Base-by-base conservation (phyloP, 2,888 invertebrate species). In the Amphipoea lucens region DNA sequence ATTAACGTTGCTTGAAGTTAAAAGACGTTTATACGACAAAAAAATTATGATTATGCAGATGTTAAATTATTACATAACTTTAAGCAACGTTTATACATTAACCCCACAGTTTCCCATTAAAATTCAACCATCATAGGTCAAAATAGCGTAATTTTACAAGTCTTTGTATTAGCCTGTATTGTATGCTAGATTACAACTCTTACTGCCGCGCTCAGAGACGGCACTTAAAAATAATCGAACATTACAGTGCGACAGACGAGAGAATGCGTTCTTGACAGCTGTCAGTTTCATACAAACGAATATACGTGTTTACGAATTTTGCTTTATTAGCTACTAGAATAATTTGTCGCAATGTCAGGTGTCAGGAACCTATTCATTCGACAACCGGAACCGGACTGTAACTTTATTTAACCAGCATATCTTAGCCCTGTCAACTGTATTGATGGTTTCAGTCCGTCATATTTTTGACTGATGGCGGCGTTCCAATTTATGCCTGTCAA, bases 121-220 rank as follows among this genome's bases (percentile, higher is more conserved):
- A 60, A 67, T 62, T 45, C 76, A 76, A 71, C 12, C 54, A 54
- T 81, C 54, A 40, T 81, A 71, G 36, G 40, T 65, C 36, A 29
- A 60, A 66, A 73, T 76, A 81, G 57, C 57, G 7, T 65, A 70
- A 76, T 75, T 66, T 68, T 70, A 63, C 42, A 74, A 42, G 65
- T 81, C 48, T 74, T 73, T 76, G 63, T 81, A 76, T 76, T 83
- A 83, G 81, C 87, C 88, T 79, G 79, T 88, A 78, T 81, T 76
- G 69, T 78, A 71, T 69, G 71, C 60, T 74, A 85, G 80, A 60
- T 77, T 62, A 20, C 45, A 76, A 80, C n/a, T 73, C 66, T 60
- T 66, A 81, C 65, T 79, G 81, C 81, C 79, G 65, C 57, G 72
- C 29, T 71, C 23, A 6, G 40, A 57, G 54, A 23, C 63, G 57